Evolutionary conservation across 2,113 vertebrate genomes (phyloP).

Genomic region (Pseudopipra pipra): DNA sequence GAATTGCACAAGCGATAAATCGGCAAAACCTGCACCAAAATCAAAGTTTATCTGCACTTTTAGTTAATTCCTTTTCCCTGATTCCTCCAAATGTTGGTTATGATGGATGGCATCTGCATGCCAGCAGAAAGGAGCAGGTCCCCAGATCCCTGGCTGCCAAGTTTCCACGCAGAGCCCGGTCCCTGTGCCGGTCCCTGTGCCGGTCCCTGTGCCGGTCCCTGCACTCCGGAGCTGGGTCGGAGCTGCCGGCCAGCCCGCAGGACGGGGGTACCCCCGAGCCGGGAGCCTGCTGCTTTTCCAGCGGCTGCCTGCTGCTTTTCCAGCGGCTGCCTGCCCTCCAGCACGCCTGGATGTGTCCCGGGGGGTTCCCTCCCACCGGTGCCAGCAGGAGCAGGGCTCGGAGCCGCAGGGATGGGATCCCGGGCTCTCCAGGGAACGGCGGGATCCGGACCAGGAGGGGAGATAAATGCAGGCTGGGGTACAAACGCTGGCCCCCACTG

Average conservation of each 20-base stretch:
- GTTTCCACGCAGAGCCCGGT: neutral
- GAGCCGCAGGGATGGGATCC: neutral
- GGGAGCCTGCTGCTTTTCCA: neutral
- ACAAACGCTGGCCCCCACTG: neutral
- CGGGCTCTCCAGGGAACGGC: neutral
- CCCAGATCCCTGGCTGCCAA: neutral
- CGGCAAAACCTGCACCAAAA: neutral
- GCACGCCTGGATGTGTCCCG: neutral
- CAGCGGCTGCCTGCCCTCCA: conserved; percentile 41
- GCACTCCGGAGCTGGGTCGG: neutral
- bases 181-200: neutral
- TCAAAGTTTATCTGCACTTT: neutral
- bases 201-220: neutral
- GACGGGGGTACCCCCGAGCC: conserved; percentile 7
- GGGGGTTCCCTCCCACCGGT: neutral
- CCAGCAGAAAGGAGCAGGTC: neutral
- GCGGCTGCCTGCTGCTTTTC: neutral
- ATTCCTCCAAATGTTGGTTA: neutral
- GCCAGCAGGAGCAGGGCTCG: neutral
- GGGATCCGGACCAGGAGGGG: neutral
- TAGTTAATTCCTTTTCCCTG: neutral
- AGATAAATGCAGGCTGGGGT: neutral
- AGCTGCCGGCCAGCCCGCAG: conserved; percentile 7
- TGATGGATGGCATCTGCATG: neutral
- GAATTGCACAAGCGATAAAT: neutral